Base-by-base conservation (phyloP, 2,113 vertebrate genomes). In the Vulpes vulpes region DNA sequence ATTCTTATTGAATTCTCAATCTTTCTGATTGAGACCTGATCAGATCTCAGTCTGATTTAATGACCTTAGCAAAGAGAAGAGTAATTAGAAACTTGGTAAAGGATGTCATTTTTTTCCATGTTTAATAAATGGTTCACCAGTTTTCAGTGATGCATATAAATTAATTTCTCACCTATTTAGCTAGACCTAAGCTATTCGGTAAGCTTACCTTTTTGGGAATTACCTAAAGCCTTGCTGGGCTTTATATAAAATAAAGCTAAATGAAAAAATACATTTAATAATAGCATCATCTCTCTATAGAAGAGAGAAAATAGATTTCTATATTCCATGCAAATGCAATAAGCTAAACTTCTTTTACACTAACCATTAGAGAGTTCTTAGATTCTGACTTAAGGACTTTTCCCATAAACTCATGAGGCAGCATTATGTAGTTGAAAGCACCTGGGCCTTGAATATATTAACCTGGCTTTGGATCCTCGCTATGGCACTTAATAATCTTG, bases 211-310 rank as follows among this genome's bases (percentile, higher is more conserved):
- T 73, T 67, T 60, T 96, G 89, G 59, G 86, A 83, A n/a, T 59
- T 91, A 57, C 38, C 32, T 89, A 65, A 82, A 82, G 11, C 16
- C 23, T 76, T 79, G 11, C n/a, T 69, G 2, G 10, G 73, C 32
- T 89, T 95, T 79, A n/a, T 25, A 65, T 51, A 89, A 94, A 93
- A 86, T 95, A 55, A 85, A 85, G 30, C 55, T 84, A 51, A 87
- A 25, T 96, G 23, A 74, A 91, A 82, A 93, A 51, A 92, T 76
- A 0, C 9, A 49, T 55, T 35, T 82, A 86, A 83, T 19, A 76
- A 55, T 55, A 65, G 67, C 8, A 96, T 95, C 17, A 12, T 16
- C 11, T 94, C 27, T 87, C 49, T 89, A 32, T 8, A 81, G 51
- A 90, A 74, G 38, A 79, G 25, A 49, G 17, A 57, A 94, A 95